A percentile compares a stretch with the other conserved stretches of the same genome.
Evolutionary conservation across 2,113 vertebrate species (phyloP).

Genomic region (Protomyctophum bolini): DNA sequence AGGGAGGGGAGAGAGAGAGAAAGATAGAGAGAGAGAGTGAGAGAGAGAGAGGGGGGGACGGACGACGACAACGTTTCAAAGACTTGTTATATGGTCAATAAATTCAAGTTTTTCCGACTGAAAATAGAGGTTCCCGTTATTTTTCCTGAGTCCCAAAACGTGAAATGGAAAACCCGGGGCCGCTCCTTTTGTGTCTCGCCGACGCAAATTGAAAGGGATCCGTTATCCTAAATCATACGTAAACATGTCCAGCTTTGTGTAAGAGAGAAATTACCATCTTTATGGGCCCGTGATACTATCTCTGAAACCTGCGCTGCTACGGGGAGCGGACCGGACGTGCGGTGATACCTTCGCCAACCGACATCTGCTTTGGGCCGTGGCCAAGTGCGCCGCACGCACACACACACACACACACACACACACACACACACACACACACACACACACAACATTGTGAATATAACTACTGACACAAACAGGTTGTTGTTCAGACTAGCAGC

Average conservation of each 20-base stretch:
- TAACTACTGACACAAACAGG: too few relatives aligned
- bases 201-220: constrained; percentile 37
- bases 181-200: constrained; percentile 26
- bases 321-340: constrained; percentile 8
- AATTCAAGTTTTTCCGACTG: constrained; percentile 50
- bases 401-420: too few relatives aligned
- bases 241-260: constrained; percentile 40
- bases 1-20: neutral
- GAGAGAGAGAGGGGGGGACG: neutral
- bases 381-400: constrained; percentile 34
- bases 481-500: too few relatives aligned
- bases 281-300: constrained; percentile 48
- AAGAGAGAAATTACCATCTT: constrained; percentile 40
- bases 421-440: neutral
- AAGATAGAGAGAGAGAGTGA: neutral
- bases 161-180: constrained; percentile 52
- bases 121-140: constrained; percentile 17
- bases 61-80: constrained; percentile 45
- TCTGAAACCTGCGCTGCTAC: constrained; percentile 18
- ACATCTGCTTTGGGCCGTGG: constrained; percentile 51
- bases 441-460: neutral
- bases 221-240: constrained; percentile 45
- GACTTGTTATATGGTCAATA: constrained; percentile 63
- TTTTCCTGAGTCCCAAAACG: constrained; percentile 31
- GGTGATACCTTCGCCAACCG: constrained; percentile 22